Conservation (phyloP, 2,113 vertebrate genomes). For the Passerina amoena region DNA sequence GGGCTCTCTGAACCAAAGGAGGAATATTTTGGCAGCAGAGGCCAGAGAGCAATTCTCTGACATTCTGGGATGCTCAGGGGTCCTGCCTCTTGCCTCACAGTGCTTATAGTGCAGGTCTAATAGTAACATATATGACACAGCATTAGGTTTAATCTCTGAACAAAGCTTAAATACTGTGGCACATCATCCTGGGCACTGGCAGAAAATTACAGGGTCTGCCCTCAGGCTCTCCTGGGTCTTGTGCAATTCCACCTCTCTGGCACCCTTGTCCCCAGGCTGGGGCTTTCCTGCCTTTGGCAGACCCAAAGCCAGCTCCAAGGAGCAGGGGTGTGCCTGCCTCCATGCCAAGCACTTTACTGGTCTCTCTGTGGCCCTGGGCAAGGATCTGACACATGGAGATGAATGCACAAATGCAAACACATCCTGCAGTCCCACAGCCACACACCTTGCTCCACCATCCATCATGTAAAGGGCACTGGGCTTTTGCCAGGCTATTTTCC, state of each 20-base stretch:
- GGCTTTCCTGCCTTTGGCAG: background rate
- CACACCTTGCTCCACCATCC: constrained; percentile 4
- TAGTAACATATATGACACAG: background rate
- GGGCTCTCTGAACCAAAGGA: background rate
- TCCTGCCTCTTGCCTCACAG: background rate
- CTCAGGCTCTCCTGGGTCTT: background rate
- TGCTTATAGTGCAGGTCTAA: background rate
- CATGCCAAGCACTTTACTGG: background rate
- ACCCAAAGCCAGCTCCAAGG: background rate
- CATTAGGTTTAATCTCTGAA: background rate
- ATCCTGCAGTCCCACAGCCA: background rate
- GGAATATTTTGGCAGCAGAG: background rate
- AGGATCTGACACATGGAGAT: background rate
- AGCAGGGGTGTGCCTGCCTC: background rate
- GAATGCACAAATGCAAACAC: background rate
- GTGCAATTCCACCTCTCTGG: background rate
- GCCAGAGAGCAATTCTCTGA: background rate
- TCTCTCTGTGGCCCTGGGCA: background rate
- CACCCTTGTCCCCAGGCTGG: background rate
- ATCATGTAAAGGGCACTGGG: constrained; percentile 64
- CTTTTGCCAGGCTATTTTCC: constrained; percentile 36
- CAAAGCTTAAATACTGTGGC: background rate
- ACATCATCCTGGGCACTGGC: background rate
- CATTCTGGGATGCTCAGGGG: background rate
- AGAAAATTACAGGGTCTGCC: background rate